Evolutionary conservation across 2,888 invertebrate genomes (phyloP).

Genomic region (Brachycybe producta): DNA sequence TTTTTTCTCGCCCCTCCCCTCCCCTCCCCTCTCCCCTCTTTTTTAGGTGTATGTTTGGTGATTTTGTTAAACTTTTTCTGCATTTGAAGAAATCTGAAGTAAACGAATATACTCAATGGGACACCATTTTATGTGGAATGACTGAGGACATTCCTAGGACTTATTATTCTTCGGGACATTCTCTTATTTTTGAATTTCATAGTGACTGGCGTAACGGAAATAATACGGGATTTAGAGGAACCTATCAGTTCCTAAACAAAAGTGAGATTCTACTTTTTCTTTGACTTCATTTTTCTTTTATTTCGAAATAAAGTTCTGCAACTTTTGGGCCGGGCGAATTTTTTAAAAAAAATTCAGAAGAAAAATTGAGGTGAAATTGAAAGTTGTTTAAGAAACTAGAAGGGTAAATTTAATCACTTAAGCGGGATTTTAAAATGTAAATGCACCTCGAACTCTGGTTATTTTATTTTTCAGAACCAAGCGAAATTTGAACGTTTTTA

Average conservation of each 20-base stretch:
- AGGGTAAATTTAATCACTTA: too few relatives aligned
- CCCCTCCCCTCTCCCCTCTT: constrained; percentile 24
- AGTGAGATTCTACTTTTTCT: constrained; percentile 37
- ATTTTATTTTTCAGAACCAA: too few relatives aligned
- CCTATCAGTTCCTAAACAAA: constrained; percentile 61
- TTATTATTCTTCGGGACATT: constrained; percentile 60
- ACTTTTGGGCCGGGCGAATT: background rate
- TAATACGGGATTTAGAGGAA: constrained; percentile 55
- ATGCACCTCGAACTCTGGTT: too few relatives aligned
- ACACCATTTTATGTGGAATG: constrained; percentile 54
- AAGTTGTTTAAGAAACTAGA: too few relatives aligned
- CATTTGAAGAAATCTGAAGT: constrained; percentile 54
- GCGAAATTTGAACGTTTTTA: too few relatives aligned
- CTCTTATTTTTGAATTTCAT: constrained; percentile 62
- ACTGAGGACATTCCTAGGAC: constrained; percentile 50
- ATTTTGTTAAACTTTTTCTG: constrained; percentile 62
- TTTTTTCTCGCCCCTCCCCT: background rate
- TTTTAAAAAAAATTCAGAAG: too few relatives aligned
- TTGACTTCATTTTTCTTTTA: constrained; percentile 10
- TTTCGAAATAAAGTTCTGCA: background rate
- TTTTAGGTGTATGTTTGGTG: constrained; percentile 59
- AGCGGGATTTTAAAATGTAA: too few relatives aligned
- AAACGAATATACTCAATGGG: constrained; percentile 63
- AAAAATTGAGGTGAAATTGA: too few relatives aligned
- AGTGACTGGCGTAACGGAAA: constrained; percentile 40